phyloP scores from a whole-genome alignment of 2,113 vertebrate species.

The Chrysemys picta region DNA sequence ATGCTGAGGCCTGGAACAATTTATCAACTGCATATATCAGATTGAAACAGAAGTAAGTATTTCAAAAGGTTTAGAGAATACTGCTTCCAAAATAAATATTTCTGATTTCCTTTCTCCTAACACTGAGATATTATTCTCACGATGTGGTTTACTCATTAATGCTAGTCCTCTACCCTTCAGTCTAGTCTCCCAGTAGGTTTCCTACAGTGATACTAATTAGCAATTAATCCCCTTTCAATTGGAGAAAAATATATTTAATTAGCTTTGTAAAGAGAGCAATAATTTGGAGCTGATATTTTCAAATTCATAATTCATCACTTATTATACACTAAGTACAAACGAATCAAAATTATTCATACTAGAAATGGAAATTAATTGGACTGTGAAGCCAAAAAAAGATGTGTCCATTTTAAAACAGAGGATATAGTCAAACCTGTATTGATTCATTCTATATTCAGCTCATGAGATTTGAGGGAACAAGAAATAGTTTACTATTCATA shows the following conservation, averaged over 20 bases:
- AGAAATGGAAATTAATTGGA: background rate
- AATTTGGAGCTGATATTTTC: background rate
- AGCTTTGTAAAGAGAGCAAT: background rate
- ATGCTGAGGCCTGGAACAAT: conserved; percentile 99
- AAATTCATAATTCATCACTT: background rate
- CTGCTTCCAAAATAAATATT: conserved; percentile 50
- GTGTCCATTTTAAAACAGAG: background rate
- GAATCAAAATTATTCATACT: background rate
- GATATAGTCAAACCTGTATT: background rate
- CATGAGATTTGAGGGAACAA: background rate
- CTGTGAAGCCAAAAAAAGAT: background rate
- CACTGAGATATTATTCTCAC: background rate
- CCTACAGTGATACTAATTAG: background rate
- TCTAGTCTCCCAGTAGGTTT: background rate
- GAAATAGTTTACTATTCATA: background rate
- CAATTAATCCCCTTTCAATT: background rate
- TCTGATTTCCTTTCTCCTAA: conserved; percentile 6
- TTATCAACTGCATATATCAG: conserved; percentile 96
- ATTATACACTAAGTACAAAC: background rate
- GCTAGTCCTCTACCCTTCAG: background rate
- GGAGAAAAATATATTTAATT: background rate
- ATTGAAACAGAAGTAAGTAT: conserved; percentile 94
- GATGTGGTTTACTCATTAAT: background rate
- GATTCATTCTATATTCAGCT: background rate
- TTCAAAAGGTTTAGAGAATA: conserved; percentile 29